Conservation (phyloP, 2,888 invertebrate genomes). For the Nemotelus pantherinus region DNA sequence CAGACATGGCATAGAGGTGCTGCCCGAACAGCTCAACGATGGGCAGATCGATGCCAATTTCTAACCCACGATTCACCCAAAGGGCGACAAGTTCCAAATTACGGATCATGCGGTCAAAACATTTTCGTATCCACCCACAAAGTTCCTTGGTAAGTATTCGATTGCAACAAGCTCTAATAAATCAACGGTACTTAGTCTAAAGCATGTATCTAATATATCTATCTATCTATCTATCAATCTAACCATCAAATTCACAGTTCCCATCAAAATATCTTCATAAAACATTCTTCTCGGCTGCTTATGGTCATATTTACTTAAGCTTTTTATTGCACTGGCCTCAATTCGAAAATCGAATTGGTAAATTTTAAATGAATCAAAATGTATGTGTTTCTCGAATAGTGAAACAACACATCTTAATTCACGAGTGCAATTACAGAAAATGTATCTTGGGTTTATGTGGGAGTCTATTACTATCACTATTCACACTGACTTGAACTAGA, state of each 20-base stretch:
- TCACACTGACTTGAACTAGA: no score
- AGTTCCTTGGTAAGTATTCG: slow-evolving; percentile 76
- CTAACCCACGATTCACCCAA: slow-evolving; percentile 75
- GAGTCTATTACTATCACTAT: no score
- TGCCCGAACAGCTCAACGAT: slow-evolving; percentile 76
- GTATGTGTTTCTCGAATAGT: no score
- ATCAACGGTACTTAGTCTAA: no score
- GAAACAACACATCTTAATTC: no score
- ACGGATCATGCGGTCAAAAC: slow-evolving; percentile 83
- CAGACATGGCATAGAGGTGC: slow-evolving; percentile 80
- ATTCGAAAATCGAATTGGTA: not conserved
- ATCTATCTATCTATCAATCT: slow-evolving; percentile 3
- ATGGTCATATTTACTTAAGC: not conserved
- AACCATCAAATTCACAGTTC: not conserved
- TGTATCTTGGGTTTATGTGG: no score
- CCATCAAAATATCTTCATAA: no score
- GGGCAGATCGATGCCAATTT: slow-evolving; percentile 77
- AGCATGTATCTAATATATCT: not conserved
- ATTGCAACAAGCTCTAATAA: not conserved
- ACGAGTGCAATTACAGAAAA: no score
- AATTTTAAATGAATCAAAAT: no score
- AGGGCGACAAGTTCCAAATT: slow-evolving; percentile 69
- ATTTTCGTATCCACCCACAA: slow-evolving; percentile 82
- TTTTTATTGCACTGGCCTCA: not conserved
- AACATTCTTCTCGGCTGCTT: not conserved